Percentiles rank a stretch among this genome's conserved stretches.
Evolutionary conservation across 2,797 vertebrate species (phyloP).

Genomic region (Chrysocyon brachyurus): DNA sequence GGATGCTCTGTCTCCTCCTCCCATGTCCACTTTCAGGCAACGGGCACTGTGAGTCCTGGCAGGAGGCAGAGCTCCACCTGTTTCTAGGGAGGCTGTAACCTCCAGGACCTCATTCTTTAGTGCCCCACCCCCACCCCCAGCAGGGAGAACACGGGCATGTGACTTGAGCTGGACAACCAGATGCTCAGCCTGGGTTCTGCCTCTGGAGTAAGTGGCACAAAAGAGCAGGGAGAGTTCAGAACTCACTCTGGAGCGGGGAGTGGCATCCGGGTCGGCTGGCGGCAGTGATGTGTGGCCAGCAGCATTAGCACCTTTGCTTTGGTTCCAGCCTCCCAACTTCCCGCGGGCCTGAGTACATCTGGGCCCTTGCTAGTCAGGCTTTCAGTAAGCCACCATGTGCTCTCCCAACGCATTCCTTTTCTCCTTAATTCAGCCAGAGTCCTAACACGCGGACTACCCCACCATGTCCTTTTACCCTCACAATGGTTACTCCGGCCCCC

Average conservation of each 20-base stretch:
- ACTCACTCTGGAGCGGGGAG: neutral
- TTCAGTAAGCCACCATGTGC: neutral
- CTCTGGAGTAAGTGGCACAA: neutral
- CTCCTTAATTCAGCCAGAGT: neutral
- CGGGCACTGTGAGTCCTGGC: neutral
- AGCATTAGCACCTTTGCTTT: neutral
- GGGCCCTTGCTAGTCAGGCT: neutral
- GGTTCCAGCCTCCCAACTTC: neutral
- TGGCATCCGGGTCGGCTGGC: neutral
- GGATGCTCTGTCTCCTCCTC: neutral
- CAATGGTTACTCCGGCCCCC: neutral
- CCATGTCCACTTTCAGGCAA: neutral
- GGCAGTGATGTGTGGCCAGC: neutral
- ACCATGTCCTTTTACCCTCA: neutral
- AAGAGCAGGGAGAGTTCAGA: slow-evolving; percentile 23
- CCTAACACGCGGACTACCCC: neutral
- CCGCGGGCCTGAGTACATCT: neutral
- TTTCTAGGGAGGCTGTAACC: neutral
- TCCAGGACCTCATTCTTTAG: neutral
- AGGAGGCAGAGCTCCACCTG: neutral
- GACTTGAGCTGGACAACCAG: neutral
- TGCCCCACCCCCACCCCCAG: neutral
- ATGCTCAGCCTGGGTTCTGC: neutral
- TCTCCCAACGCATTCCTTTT: slow-evolving; percentile 1
- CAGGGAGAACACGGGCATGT: neutral